Evolutionary conservation across 2,888 invertebrate genomes (phyloP).

Genomic region (Tubulanus polymorphus): DNA sequence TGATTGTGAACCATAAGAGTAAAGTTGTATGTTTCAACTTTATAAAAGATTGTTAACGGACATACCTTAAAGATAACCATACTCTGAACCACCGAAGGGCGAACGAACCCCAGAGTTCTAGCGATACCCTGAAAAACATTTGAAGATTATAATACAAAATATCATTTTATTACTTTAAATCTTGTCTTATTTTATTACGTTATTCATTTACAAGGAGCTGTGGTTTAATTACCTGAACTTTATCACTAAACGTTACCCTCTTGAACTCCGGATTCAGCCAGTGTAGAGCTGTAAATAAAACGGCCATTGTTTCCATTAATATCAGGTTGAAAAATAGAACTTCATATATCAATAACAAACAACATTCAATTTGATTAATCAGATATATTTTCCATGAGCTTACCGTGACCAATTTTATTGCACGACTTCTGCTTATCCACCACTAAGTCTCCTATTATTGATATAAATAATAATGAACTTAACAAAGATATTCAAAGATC

Average conservation of each 20-base stretch:
- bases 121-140: slow-evolving; percentile 59
- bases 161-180: too few species aligned
- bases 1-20: too few species aligned
- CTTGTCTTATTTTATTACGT: too few species aligned
- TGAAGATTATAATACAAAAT: too few species aligned
- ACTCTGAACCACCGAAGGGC: slow-evolving; percentile 83
- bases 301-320: too few species aligned
- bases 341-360: too few species aligned
- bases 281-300: slow-evolving; percentile 62
- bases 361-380: too few species aligned
- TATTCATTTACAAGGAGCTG: too few species aligned
- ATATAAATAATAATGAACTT: neutral
- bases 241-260: slow-evolving; percentile 76
- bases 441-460: neutral
- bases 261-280: slow-evolving; percentile 75
- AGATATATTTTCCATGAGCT: too few species aligned
- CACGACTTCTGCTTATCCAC: neutral
- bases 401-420: neutral
- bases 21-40: too few species aligned
- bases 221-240: slow-evolving; percentile 63
- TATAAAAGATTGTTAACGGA: neutral
- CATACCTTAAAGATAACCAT: slow-evolving; percentile 91
- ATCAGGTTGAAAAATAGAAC: too few species aligned
- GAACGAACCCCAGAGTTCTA: slow-evolving; percentile 67
- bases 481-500: too few species aligned